These are phyloP conservation scores for Seira ritae DNA, from an alignment of 2,888 invertebrate genomes.

Conservation along the genomic window DNA sequence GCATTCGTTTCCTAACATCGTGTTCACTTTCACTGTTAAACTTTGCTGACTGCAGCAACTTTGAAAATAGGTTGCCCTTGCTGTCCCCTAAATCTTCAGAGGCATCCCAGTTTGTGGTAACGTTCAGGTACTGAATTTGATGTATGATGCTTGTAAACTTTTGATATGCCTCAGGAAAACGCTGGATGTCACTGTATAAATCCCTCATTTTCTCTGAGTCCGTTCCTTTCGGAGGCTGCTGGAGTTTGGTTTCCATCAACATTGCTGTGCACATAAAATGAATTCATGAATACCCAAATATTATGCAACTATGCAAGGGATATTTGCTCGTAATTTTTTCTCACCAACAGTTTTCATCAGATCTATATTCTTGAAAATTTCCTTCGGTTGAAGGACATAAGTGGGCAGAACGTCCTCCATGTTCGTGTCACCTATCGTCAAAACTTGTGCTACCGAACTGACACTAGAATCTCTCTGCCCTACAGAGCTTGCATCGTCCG, in stretches of 20 bases:
- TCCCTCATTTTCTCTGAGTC: slow-evolving; percentile 32
- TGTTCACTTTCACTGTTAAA: background rate
- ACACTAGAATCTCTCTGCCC: background rate
- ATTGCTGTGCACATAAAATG: slow-evolving; percentile 26
- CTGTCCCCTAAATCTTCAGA: background rate
- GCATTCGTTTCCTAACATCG: slow-evolving; percentile 20
- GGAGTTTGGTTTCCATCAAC: slow-evolving; percentile 42
- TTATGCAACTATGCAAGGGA: background rate
- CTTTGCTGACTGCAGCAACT: background rate
- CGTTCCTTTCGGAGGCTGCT: background rate
- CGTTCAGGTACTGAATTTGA: slow-evolving; percentile 52
- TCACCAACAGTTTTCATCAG: slow-evolving; percentile 58
- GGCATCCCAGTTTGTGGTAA: slow-evolving; percentile 32
- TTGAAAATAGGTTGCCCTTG: background rate
- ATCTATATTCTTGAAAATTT: slow-evolving; percentile 52
- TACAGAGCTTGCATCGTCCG: background rate
- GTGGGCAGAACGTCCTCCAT: slow-evolving; percentile 28
- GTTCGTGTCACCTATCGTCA: background rate
- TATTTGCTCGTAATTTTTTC: background rate
- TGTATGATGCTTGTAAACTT: slow-evolving; percentile 49
- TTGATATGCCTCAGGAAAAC: slow-evolving; percentile 48
- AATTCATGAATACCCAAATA: background rate
- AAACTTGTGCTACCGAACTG: background rate
- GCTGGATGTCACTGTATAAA: slow-evolving; percentile 35
- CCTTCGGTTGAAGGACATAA: slow-evolving; percentile 33